Base-by-base conservation (phyloP, 64 coral and sea anemone genomes). In the Catalaphyllia jardinei region DNA sequence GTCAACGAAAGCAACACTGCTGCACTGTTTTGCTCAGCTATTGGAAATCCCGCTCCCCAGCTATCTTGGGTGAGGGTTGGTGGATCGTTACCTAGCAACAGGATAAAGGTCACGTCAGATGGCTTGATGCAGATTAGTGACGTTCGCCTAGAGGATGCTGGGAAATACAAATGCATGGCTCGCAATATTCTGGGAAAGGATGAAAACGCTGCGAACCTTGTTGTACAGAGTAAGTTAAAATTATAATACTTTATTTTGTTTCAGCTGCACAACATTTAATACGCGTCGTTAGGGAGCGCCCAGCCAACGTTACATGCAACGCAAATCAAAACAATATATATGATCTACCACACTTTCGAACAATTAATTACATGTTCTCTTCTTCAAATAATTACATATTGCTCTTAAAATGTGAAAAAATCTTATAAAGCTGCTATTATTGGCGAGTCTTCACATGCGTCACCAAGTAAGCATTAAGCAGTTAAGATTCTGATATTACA, bases 1-100 rank as follows among this genome's bases (percentile, higher is more conserved):
- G 79, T 38, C 14, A 82, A 82, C n/a, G 25, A 59, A 62, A 82
- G 11, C 51, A 82, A 60, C 52, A 82, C 13, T 31, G 60, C 52
- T 8, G 19, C 51, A 1, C 16, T 61, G 6, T 16, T 61, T 10
- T 61, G 79, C 27, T 82, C 60, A 24, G 30, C 31, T 31, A 25
- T 27, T 16, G 60, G 79, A 82, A 35, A 82, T 30, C 79, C 52
- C 25, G 25, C 49, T 12, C 52, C 52, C 2, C 52, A 62, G 15
- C 0, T 61, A 11, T 20, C 25, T 18, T 82, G 79, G 60, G 61
- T 25, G 0, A 29, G 27, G 13, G n/a, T 29, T 10, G 29, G 13
- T 50, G 74, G 74, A 46, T 18, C 39, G 17, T 77, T 77, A 10
- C 74, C 35, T 49, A 77, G 74, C 35, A 50, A 77, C 74, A 38